Conservation (phyloP, 2,797 vertebrate genomes). For the Micrastur ruficollis region DNA sequence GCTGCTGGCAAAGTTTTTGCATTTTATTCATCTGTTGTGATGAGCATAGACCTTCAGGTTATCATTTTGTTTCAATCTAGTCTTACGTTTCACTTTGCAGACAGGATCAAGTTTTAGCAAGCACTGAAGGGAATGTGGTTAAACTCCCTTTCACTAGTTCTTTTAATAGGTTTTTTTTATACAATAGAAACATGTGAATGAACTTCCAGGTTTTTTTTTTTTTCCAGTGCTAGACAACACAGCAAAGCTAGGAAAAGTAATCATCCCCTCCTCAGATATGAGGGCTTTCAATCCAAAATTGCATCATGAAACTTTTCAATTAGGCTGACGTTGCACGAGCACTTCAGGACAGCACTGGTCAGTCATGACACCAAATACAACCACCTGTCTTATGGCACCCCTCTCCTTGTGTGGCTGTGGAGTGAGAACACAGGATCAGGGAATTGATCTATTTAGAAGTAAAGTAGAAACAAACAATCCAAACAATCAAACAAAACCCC, state of each 20-base stretch:
- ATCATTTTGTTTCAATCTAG: not conserved
- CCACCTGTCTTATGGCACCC: not conserved
- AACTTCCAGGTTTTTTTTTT: not conserved
- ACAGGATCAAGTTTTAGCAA: constrained; percentile 39
- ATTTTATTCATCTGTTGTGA: not conserved
- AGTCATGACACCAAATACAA: not conserved
- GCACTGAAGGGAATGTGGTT: not conserved
- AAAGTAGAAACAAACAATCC: not conserved
- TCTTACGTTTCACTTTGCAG: not conserved
- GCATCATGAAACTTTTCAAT: not conserved
- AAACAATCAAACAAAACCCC: not conserved
- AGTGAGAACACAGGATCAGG: not conserved
- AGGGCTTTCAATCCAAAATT: not conserved
- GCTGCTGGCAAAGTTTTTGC: not conserved
- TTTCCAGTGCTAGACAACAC: not conserved
- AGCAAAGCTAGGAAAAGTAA: not conserved
- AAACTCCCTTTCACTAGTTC: not conserved
- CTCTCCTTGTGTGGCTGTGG: not conserved
- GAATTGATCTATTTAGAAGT: not conserved
- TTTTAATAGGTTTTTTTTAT: not conserved
- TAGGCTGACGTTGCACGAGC: not conserved
- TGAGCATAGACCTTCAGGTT: not conserved
- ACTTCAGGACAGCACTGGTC: not conserved
- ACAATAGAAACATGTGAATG: not conserved
- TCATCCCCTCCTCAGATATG: not conserved